Base-by-base conservation (phyloP, 2,888 invertebrate species). In the Trachelus troglodyta region DNA sequence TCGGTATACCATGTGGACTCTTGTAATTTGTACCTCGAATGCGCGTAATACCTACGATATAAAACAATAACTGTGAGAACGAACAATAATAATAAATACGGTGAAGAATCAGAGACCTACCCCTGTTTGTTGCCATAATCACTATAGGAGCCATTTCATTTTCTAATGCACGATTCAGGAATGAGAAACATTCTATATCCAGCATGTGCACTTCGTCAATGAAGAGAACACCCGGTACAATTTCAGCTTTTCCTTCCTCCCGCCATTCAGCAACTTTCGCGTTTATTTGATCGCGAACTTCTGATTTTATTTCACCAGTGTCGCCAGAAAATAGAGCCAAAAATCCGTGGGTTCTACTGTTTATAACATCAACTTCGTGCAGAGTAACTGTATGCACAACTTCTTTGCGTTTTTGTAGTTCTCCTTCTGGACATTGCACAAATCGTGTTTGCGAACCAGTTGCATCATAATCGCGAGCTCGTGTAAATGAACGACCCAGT, bases 341-440 rank as follows among this genome's bases (percentile, higher is more conserved):
- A 90, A 99, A 99, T 0, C 99, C 99, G 90, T 99, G 99, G 0
- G 99, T 98, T 82, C 99, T 94, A 71, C 98, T 98, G 91, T 99
- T 99, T 89, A 99, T 99, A 9, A 99, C 99, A 91, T 99, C 99
- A 77, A 99, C 98, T 91, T 99, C 99, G 90, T 99, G 99, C n/a
- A 99, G 92, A 0, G 98, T 98, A 0, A 99, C 99, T 0, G 99
- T 99, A 90, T 99, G 99, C 0, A 99, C 98, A 0, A 97, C 98
- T 92, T 99, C 98, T 90, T 99, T 98, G 34, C 99, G 94, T 89
- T 99, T 99, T 92, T 99, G 99, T 12, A 99, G 93, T 91, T 99
- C 99, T 0, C 99, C 99, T 88, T 99, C 99, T 0, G 99, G 99
- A 90, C 99, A 99, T 86, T 99, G 98, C 0, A 99, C 98, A 92